Evolutionary conservation across 2,888 invertebrate species (phyloP).

Genomic region (Xestobium rufovillosum): DNA sequence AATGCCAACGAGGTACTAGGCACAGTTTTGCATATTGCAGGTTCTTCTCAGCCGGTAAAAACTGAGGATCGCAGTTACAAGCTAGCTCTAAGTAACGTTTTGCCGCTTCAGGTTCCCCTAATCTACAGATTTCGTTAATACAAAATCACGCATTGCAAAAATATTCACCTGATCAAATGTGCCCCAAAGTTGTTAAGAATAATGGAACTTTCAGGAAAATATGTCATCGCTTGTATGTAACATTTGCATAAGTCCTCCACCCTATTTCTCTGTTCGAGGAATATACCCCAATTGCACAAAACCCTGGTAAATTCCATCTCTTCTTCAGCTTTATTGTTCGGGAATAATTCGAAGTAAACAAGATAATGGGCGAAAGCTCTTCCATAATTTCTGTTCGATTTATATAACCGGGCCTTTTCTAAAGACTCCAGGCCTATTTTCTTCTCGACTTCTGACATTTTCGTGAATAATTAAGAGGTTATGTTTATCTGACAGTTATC

Average conservation of each 20-base stretch:
- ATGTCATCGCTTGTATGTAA: conserved; percentile 41
- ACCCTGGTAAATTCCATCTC: conserved; percentile 28
- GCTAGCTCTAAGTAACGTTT: conserved; percentile 32
- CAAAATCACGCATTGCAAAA: conserved; percentile 2
- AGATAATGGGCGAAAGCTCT: conserved; percentile 36
- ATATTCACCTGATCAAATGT: conserved; percentile 45
- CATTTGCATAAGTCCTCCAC: conserved; percentile 39
- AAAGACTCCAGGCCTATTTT: background rate
- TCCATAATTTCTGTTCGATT: conserved; percentile 23
- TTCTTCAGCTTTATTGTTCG: conserved; percentile 22
- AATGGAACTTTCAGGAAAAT: conserved; percentile 45
- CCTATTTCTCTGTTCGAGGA: conserved; percentile 32
- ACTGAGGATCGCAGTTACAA: conserved; percentile 21
- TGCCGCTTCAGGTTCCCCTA: conserved; percentile 31
- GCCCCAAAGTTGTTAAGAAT: conserved; percentile 47
- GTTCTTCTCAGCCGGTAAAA: conserved; percentile 49
- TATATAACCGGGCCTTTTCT: background rate
- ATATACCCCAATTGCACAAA: conserved; percentile 29
- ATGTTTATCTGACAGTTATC: too few species aligned
- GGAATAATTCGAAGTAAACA: conserved; percentile 30
- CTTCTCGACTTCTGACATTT: too few species aligned
- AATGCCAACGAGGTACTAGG: conserved; percentile 73
- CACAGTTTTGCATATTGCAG: conserved; percentile 60
- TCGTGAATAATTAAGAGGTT: too few species aligned
- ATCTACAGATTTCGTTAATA: conserved; percentile 22